Conservation (phyloP, 2,797 vertebrate species). For the Enteromius treurensis region DNA sequence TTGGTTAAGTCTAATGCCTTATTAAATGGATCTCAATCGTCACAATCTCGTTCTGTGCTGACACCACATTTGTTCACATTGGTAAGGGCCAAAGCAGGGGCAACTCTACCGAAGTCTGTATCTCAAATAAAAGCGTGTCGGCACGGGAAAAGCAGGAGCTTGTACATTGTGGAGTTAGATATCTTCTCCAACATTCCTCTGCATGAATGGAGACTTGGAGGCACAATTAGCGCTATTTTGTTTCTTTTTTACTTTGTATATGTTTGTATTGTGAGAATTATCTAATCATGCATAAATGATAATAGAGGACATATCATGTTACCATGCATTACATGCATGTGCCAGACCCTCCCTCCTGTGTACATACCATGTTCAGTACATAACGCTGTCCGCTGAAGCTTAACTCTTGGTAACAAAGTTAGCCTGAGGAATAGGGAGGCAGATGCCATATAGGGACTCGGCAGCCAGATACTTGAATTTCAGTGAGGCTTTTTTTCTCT, state of each 20-base stretch:
- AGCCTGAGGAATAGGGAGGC: slow-evolving; percentile 34
- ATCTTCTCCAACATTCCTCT: slow-evolving; percentile 71
- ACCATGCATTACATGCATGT: slow-evolving; percentile 78
- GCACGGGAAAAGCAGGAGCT: slow-evolving; percentile 53
- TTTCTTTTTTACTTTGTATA: slow-evolving; percentile 74
- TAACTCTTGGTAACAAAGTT: slow-evolving; percentile 42
- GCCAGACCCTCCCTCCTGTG: slow-evolving; percentile 66
- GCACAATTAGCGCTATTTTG: slow-evolving; percentile 69
- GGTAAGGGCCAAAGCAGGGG: slow-evolving; percentile 53
- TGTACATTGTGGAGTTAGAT: slow-evolving; percentile 61
- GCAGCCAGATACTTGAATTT: slow-evolving; percentile 41
- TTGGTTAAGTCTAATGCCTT: slow-evolving; percentile 76
- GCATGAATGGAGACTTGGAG: slow-evolving; percentile 73
- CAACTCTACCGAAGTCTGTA: slow-evolving; percentile 52
- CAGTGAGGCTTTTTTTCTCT: slow-evolving; percentile 8
- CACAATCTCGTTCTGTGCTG: slow-evolving; percentile 60
- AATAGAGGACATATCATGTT: slow-evolving; percentile 73
- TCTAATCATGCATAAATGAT: slow-evolving; percentile 75
- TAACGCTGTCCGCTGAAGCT: slow-evolving; percentile 38
- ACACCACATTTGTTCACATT: slow-evolving; percentile 64
- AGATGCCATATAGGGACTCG: slow-evolving; percentile 17
- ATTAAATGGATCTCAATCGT: slow-evolving; percentile 67
- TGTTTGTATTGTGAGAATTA: slow-evolving; percentile 79
- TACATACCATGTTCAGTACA: slow-evolving; percentile 66
- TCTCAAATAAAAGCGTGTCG: slow-evolving; percentile 56